Percentiles rank a stretch among this genome's conserved stretches.
Conservation (phyloP, 2,888 invertebrate genomes). For the Tryphoninae sp. region DNA sequence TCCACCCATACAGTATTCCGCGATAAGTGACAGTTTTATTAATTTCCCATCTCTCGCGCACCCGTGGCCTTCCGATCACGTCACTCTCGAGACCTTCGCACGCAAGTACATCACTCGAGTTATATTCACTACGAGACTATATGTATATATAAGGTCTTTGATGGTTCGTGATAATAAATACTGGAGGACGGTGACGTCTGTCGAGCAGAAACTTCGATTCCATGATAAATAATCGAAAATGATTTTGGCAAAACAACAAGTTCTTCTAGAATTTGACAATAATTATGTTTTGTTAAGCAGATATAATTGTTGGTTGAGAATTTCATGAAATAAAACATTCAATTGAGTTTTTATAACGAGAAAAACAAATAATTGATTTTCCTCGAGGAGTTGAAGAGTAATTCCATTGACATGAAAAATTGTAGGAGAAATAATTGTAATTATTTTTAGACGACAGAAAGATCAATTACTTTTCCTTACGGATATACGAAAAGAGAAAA, state of each 20-base stretch:
- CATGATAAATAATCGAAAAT: no score
- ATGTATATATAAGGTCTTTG: background rate
- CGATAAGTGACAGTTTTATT: slow-evolving; percentile 90
- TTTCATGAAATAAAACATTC: no score
- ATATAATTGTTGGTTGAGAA: no score
- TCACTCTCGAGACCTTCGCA: slow-evolving; percentile 45
- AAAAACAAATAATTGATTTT: no score
- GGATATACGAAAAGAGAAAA: slow-evolving; percentile 53
- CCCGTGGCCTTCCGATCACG: slow-evolving; percentile 62
- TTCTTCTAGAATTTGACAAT: no score
- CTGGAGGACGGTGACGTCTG: background rate
- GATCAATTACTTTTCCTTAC: slow-evolving; percentile 33
- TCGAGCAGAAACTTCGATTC: background rate
- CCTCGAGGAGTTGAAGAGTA: no score
- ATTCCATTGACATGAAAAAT: no score
- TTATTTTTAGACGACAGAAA: background rate
- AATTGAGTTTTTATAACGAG: no score
- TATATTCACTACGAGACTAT: slow-evolving; percentile 10
- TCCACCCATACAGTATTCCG: slow-evolving; percentile 61
- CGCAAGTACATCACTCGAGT: slow-evolving; percentile 52
- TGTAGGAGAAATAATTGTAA: background rate
- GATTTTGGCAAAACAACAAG: no score
- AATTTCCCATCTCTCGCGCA: slow-evolving; percentile 85
- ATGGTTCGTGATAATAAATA: background rate
- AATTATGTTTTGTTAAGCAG: no score